Evolutionary conservation across 2,888 invertebrate species (phyloP).

Genomic region (Vandiemenella viatica): DNA sequence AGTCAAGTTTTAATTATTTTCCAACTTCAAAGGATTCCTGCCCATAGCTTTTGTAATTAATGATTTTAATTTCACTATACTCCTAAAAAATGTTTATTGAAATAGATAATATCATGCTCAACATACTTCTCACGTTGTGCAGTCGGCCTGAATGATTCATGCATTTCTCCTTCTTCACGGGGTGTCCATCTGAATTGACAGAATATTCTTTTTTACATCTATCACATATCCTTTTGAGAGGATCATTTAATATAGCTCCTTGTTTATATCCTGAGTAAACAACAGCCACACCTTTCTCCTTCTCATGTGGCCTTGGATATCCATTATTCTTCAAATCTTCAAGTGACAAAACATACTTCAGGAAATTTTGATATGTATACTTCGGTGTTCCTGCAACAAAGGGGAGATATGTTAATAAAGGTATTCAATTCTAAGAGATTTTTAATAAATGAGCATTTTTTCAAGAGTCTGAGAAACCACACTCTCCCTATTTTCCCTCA

Average conservation of each 20-base stretch:
- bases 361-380: not conserved
- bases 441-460: no score
- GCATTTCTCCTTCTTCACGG: constrained; percentile 62
- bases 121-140: constrained; percentile 51
- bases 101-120: no score
- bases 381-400: not conserved
- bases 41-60: no score
- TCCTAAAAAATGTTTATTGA: no score
- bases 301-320: constrained; percentile 52
- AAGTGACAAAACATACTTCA: constrained; percentile 37
- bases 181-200: constrained; percentile 61
- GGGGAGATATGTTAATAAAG: no score
- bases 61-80: no score
- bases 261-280: constrained; percentile 7
- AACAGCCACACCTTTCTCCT: constrained; percentile 27
- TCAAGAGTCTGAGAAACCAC: no score
- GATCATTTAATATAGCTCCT: constrained; percentile 2
- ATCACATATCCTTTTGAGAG: constrained; percentile 49
- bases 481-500: no score
- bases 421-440: no score
- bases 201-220: constrained; percentile 68
- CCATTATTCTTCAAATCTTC: constrained; percentile 69
- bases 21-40: no score
- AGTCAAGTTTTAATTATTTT: no score
- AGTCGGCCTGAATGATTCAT: constrained; percentile 83